phyloP scores from a whole-genome alignment of 2,888 invertebrate genomes.

The Acheta domesticus region DNA sequence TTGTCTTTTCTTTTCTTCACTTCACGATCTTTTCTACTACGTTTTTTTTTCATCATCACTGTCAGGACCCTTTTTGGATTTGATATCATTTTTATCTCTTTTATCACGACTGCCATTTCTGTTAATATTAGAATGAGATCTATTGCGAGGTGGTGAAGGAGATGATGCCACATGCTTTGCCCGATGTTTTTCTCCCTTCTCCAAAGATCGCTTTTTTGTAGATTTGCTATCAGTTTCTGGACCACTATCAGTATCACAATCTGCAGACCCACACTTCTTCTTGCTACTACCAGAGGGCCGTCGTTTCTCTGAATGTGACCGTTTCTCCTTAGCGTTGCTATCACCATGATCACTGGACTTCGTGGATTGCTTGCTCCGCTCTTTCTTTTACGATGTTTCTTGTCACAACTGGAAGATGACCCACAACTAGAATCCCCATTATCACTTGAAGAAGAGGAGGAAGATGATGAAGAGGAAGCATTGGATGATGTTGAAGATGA shows the following conservation, averaged over 20 bases:
- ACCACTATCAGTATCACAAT: conserved; percentile 51
- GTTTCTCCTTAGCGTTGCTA: conserved; percentile 32
- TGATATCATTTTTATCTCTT: conserved; percentile 27
- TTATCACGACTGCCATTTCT: conserved; percentile 24
- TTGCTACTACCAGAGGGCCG: conserved; percentile 46
- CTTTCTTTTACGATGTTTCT: conserved; percentile 63
- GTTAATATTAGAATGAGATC: background rate
- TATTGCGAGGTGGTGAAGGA: conserved; percentile 20
- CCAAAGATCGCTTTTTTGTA: conserved; percentile 22
- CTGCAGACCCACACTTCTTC: conserved; percentile 56
- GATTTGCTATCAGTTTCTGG: conserved; percentile 23
- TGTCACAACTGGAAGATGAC: conserved; percentile 47
- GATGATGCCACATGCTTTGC: conserved; percentile 22
- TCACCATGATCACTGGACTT: conserved; percentile 31
- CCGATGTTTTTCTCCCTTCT: conserved; percentile 23
- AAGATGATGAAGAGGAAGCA: conserved; percentile 29
- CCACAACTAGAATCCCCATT: conserved; percentile 49
- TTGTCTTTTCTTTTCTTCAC: conserved; percentile 22
- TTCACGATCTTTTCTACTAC: conserved; percentile 20
- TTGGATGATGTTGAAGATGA: conserved; percentile 36
- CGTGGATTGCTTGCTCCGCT: conserved; percentile 76
- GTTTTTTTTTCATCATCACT: conserved; percentile 29
- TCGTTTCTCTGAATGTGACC: conserved; percentile 49
- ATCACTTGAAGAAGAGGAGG: conserved; percentile 36
- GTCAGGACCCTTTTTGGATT: conserved; percentile 28